These are phyloP conservation scores for Lasioglossum pauxillum DNA, from an alignment of 2,888 invertebrate genomes.

Conservation along the genomic window DNA sequence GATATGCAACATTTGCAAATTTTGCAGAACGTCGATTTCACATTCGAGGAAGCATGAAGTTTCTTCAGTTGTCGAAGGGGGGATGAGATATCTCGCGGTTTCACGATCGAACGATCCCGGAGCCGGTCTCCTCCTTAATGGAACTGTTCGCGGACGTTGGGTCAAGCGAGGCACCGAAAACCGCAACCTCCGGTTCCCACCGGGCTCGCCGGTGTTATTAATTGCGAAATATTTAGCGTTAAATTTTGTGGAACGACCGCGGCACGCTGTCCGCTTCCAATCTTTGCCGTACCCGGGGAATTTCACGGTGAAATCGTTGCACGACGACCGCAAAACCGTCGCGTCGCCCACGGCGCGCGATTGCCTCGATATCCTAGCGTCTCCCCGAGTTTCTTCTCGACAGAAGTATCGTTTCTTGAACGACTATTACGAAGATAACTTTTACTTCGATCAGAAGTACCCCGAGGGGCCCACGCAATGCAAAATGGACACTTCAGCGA, in stretches of 20 bases:
- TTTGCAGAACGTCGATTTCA: slow-evolving; percentile 48
- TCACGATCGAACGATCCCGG: slow-evolving; percentile 68
- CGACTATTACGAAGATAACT: slow-evolving; percentile 21
- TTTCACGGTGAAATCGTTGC: slow-evolving; percentile 50
- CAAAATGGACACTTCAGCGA: neutral
- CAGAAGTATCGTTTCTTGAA: neutral
- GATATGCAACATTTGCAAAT: neutral
- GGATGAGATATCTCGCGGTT: slow-evolving; percentile 57
- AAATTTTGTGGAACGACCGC: slow-evolving; percentile 81
- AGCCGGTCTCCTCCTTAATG: slow-evolving; percentile 59
- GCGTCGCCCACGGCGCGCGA: slow-evolving; percentile 50
- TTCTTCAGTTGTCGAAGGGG: slow-evolving; percentile 21
- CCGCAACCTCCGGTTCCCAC: slow-evolving; percentile 82
- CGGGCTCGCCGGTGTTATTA: slow-evolving; percentile 76
- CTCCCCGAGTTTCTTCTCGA: slow-evolving; percentile 8
- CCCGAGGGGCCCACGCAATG: neutral
- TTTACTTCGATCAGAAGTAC: neutral
- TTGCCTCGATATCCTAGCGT: slow-evolving; percentile 15
- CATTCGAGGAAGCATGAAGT: slow-evolving; percentile 55
- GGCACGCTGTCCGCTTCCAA: slow-evolving; percentile 36
- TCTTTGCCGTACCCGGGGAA: slow-evolving; percentile 39
- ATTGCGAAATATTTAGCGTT: slow-evolving; percentile 80
- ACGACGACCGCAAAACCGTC: slow-evolving; percentile 60
- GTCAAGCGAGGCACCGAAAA: slow-evolving; percentile 63
- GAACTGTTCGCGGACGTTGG: slow-evolving; percentile 61